phyloP scores from a whole-genome alignment of 2,113 vertebrate species.

The Ptilonorhynchus violaceus region DNA sequence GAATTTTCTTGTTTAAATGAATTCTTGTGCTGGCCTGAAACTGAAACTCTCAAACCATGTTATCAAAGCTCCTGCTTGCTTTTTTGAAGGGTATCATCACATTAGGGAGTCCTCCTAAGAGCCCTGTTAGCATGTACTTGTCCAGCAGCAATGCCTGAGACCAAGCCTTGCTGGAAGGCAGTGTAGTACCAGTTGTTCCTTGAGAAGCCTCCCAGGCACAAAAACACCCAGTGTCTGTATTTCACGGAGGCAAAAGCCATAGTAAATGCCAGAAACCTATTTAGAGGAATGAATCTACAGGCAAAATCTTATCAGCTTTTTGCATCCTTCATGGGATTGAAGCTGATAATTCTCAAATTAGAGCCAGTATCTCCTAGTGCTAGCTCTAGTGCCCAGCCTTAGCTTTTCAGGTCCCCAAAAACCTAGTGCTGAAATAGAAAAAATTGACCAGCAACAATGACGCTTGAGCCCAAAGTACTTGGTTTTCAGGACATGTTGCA shows the following conservation, averaged over 20 bases:
- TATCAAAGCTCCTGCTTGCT: neutral
- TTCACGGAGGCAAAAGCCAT: neutral
- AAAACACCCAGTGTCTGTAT: neutral
- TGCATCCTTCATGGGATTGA: neutral
- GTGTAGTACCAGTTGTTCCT: neutral
- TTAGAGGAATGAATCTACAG: neutral
- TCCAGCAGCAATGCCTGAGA: neutral
- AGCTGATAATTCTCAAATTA: neutral
- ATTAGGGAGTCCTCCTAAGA: neutral
- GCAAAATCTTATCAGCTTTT: neutral
- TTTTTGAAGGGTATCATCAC: neutral
- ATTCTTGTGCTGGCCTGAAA: neutral
- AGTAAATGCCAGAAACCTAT: neutral
- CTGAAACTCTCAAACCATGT: neutral
- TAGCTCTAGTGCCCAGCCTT: neutral
- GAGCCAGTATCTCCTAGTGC: neutral
- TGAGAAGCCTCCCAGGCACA: neutral
- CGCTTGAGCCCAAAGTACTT: neutral
- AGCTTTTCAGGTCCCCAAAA: neutral
- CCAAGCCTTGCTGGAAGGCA: neutral
- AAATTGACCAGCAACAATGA: neutral
- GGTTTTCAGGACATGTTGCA: neutral
- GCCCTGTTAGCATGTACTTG: neutral
- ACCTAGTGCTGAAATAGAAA: neutral
- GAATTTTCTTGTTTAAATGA: neutral